Base-by-base conservation (phyloP, 2,113 vertebrate species). In the Hirundichthys speculiger region DNA sequence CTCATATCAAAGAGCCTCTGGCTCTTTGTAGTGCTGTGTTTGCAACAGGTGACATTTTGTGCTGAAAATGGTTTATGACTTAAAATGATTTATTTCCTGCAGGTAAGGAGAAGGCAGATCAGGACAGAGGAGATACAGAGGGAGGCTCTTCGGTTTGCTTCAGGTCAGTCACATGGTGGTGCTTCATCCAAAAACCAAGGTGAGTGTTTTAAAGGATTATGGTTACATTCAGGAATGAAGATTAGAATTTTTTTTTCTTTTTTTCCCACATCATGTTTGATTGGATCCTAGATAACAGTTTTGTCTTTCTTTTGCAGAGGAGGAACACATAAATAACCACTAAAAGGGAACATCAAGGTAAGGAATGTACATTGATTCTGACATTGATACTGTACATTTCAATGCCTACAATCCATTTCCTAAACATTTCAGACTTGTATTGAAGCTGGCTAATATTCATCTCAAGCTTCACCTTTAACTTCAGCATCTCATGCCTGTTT, bases 31-130 rank as follows among this genome's bases (percentile, higher is more conserved):
- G 70, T 25, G 14, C 49, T 19, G 58, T 21, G 64, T 70, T 62
- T 78, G 72, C 58, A 63, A 65, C 68, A 69, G 79, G 76, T 80
- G 86, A 89, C 86, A 89, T 91, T 92, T 87, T 41, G 58, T 34
- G 55, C 77, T 77, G 55, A 45, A 62, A 72, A 69, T 39, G 45
- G 21, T 77, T 88, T 62, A 45, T 49, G 55, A 64, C 68, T 88
- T 75, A 82, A 47, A 83, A 72, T 27, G 3, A 3, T 34, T 7
- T 34, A 34, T 34, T 34, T 34, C 51, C 70, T 78, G 73, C 66
- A 19, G 71, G 64, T 25, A 30, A 25, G 57, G 45, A 51, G 43
- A 41, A 38, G 65, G 61, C 59, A 20, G 46, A 67, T 57, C 21
- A 43, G 59, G 65, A 66, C 49, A 9, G 64, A 48, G 43, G 38